Conservation (phyloP, 2,797 vertebrate species). For the Gallinago stenura region DNA sequence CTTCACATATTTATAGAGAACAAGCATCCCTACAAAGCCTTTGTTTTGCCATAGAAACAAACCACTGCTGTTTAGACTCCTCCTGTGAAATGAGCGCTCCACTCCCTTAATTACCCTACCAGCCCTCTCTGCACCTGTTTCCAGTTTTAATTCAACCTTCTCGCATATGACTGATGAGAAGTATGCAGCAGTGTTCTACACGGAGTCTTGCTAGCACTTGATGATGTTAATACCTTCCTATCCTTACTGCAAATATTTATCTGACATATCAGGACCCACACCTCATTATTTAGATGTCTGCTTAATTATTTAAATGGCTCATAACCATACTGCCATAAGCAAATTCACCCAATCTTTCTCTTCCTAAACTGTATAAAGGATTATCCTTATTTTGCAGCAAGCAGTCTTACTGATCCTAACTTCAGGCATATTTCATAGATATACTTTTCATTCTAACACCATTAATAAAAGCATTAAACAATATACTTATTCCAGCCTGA, state of each 20-base stretch:
- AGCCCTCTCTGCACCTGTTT: not conserved
- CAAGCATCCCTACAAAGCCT: not conserved
- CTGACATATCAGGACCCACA: not conserved
- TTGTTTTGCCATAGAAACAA: not conserved
- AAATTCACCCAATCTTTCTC: not conserved
- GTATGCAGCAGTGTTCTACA: not conserved
- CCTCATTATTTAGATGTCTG: not conserved
- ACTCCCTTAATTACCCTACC: not conserved
- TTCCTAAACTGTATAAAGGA: not conserved
- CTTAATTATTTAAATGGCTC: not conserved
- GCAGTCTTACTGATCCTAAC: not conserved
- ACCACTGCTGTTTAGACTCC: not conserved
- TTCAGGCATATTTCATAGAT: not conserved
- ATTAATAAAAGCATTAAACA: not conserved
- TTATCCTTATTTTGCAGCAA: not conserved
- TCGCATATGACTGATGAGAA: not conserved
- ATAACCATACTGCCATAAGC: not conserved
- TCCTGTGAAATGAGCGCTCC: not conserved
- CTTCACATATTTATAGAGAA: not conserved
- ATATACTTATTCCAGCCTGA: not conserved
- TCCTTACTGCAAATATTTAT: not conserved
- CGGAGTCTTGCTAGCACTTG: not conserved
- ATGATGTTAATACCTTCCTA: not conserved
- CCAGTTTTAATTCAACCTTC: not conserved
- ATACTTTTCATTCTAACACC: not conserved